Evolutionary conservation across 2,113 vertebrate species (phyloP), one percentile per base, ranked within the genome.

Genomic region (Hemiprocne comata): DNA sequence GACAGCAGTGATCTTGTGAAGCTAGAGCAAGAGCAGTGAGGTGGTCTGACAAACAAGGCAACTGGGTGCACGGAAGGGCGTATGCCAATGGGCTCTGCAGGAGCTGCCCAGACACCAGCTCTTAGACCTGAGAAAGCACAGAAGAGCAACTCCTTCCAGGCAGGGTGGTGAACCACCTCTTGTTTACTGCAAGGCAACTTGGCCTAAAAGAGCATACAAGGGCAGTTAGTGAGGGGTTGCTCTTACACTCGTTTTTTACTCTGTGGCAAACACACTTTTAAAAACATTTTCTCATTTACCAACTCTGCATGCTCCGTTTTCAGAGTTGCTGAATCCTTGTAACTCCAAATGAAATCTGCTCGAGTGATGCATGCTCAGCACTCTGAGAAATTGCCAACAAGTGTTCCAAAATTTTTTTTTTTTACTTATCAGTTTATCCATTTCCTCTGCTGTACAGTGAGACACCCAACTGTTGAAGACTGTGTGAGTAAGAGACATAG

Each of bases 11-110:
- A n/a, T 33, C n/a, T 50, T 3, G 4, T 5, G 20, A 42, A 74
- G 83, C 3, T 55, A 26, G 60, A 26, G 51, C 23, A 54, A 10
- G 33, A 33, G 72, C 0, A 0, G 17, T 0, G 61, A 58, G 74
- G 29, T 0, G 0, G 13, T 26, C 62, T 25, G 57, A 75, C 66
- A 75, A 36, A 42, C 25, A 7, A 13, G 13, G 46, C 42, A 62
- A 34, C 1, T 0, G 5, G 20, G 60, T 6, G 1, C 73, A 36
- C 1, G 0, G 48, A 81, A 85, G 70, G 87, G 21, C 3, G 8
- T 24, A 51, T 1, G 1, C 40, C 1, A 2, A 67, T 3, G 1
- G 60, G 54, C 48, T 31, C 67, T 38, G 65, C 53, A 24, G 21
- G 28, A 33, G 46, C 48, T 62, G 66, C 54, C 88, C 66, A 31